A percentile compares a stretch with the other conserved stretches of the same genome.
phyloP scores from a whole-genome alignment of 2,113 vertebrate species.

The Grammomys surdaster region DNA sequence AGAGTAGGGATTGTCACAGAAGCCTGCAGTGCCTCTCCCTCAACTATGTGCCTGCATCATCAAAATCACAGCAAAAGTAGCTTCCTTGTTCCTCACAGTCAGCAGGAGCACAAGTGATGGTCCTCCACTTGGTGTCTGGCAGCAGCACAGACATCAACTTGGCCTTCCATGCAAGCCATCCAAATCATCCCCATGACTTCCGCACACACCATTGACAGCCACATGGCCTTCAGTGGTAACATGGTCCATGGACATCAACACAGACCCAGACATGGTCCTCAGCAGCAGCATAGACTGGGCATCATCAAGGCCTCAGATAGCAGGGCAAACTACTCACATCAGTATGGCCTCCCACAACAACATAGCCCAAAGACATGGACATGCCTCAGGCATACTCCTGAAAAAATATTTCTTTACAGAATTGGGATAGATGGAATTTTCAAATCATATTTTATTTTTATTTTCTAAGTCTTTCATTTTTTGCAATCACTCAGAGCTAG shows the following conservation, averaged over 20 bases:
- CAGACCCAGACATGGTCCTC: not conserved
- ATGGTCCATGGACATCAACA: not conserved
- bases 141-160: not conserved
- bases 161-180: not conserved
- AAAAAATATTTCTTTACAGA: conserved; percentile 35
- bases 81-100: not conserved
- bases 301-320: not conserved
- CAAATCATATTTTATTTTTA: conserved; percentile 56
- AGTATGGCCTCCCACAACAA: not conserved
- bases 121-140: not conserved
- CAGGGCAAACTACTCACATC: not conserved
- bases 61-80: not conserved
- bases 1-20: not conserved
- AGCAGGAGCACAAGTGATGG: not conserved
- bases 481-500: conserved; percentile 58
- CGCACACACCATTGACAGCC: not conserved
- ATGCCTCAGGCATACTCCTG: not conserved
- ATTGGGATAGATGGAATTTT: conserved; percentile 1
- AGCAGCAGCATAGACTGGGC: not conserved
- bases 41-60: not conserved
- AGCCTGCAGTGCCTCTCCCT: not conserved
- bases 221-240: not conserved
- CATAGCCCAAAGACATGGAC: not conserved
- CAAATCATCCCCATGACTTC: not conserved
- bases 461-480: conserved; percentile 60